Conservation (phyloP, 2,113 vertebrate genomes). For the Thermophis baileyi region DNA sequence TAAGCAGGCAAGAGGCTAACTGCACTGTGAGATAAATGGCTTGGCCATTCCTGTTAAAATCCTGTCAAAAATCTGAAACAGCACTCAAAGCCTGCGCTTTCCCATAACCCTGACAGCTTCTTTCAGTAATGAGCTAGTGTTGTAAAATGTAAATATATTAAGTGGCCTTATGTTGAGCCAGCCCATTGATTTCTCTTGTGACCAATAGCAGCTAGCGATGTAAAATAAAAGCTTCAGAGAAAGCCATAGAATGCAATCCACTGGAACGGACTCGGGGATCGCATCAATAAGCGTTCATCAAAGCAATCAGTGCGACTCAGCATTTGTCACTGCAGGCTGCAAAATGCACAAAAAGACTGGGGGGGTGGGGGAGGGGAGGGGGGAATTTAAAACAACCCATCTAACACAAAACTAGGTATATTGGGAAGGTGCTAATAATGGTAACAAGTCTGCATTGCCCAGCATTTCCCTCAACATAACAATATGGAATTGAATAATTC, state of each 20-base stretch:
- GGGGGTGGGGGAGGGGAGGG: fast-evolving
- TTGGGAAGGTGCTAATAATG: neutral
- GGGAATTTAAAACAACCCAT: neutral
- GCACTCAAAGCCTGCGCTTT: neutral
- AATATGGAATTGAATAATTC: neutral
- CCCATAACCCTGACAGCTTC: neutral
- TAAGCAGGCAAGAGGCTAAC: neutral
- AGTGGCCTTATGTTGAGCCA: neutral
- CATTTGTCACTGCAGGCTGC: neutral
- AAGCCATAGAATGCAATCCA: neutral
- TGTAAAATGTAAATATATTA: neutral
- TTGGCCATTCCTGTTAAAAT: no score
- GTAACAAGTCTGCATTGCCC: neutral
- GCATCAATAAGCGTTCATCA: neutral
- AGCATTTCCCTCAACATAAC: neutral
- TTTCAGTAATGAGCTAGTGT: neutral
- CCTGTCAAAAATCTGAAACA: neutral
- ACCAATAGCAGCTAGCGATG: neutral
- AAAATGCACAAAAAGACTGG: neutral
- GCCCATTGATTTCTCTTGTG: neutral
- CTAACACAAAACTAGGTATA: neutral
- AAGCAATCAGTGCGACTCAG: neutral
- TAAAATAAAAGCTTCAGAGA: neutral
- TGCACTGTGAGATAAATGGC: neutral
- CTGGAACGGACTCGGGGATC: neutral